Base-by-base conservation (phyloP, 2,888 invertebrate species). In the Proisotoma minuta region DNA sequence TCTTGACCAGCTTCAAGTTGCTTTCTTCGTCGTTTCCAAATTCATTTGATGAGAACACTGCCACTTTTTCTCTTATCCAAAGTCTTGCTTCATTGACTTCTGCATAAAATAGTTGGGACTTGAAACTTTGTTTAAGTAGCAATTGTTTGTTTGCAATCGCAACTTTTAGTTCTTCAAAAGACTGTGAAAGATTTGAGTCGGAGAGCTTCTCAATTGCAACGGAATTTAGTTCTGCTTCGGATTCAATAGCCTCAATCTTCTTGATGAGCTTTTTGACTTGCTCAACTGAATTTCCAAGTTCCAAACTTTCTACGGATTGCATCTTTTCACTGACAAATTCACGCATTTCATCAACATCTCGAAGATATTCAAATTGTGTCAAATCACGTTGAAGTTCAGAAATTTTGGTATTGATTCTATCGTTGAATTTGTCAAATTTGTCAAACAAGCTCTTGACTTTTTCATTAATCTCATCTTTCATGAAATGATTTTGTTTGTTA, bases 21-120 rank as follows among this genome's bases (percentile, higher is more conserved):
- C 92, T 92, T 0, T 94, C 90, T 75, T 93, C 89, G 78, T 96
- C 95, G 78, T 98, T 97, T 66, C 90, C 88, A 0, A 96, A 97
- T 49, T 88, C 86, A 77, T 96, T 95, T 8, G 82, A 80, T 0
- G 87, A 87, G 0, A 83, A 83, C 28, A 93, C 79, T 50, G 87
- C 82, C 0, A 89, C 88, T 20, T 85, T 83, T 75, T 94, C 94
- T 48, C 84, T 81, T 75, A 97, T 87, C 95, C 96, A 97, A n/a
- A 88, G 85, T 74, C 91, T 89, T 0, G 92, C 90, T 78, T 98
- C 97, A 1, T 86, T 82, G 2, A 91, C 88, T 78, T 97, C 96
- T 0, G 91, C 87, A 73, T 91, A 88, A 75, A 94, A 91, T 86
- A 85, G 85, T 79, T 92, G 91, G 59, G 88, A 88, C 77, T 91